Percentiles rank a stretch among this genome's conserved stretches.
phyloP scores from a whole-genome alignment of 37 sponge, comb jelly and placozoan species.

The Theonella swinhoei region DNA sequence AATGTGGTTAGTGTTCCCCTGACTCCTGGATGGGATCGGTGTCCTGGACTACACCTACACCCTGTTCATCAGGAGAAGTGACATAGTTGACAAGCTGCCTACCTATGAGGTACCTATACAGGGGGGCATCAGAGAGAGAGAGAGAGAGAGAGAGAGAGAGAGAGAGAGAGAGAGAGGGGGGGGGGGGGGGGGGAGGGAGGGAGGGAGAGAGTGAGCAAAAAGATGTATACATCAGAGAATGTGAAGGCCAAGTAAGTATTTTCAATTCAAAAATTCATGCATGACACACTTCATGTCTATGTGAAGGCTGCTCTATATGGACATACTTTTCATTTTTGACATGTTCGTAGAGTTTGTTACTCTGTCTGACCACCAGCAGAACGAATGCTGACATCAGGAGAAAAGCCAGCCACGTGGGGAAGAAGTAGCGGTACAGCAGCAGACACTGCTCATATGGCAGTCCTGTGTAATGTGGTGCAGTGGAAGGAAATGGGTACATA shows the following conservation, averaged over 20 bases:
- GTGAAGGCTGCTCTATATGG: too few relatives aligned
- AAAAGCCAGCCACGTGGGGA: slow-evolving; percentile 47
- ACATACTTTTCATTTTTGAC: slow-evolving; percentile 92
- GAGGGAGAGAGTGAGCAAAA: not conserved
- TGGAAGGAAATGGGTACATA: not conserved
- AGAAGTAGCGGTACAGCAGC: slow-evolving; percentile 63
- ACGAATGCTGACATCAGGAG: slow-evolving; percentile 41
- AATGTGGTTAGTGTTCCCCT: slow-evolving; percentile 24
- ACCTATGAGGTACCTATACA: slow-evolving; percentile 86
- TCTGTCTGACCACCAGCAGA: slow-evolving; percentile 42
- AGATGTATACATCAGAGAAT: not conserved
- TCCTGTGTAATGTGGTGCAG: not conserved
- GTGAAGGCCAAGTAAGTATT: too few relatives aligned
- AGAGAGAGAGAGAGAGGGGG: not conserved
- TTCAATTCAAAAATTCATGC: too few relatives aligned
- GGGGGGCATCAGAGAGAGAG: too few relatives aligned
- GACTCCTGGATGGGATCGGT: slow-evolving; percentile 32
- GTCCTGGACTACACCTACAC: not conserved
- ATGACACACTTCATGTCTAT: too few relatives aligned
- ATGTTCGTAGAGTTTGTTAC: slow-evolving; percentile 64
- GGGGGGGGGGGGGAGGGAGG: too few relatives aligned
- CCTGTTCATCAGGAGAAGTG: not conserved
- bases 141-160: too few relatives aligned
- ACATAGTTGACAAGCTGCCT: slow-evolving; percentile 83
- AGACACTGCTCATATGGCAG: slow-evolving; percentile 1